Percentiles rank a stretch among this genome's conserved stretches.
Conservation (phyloP, 1,140 invertebrate species). For the Drosophila oshimai region DNA sequence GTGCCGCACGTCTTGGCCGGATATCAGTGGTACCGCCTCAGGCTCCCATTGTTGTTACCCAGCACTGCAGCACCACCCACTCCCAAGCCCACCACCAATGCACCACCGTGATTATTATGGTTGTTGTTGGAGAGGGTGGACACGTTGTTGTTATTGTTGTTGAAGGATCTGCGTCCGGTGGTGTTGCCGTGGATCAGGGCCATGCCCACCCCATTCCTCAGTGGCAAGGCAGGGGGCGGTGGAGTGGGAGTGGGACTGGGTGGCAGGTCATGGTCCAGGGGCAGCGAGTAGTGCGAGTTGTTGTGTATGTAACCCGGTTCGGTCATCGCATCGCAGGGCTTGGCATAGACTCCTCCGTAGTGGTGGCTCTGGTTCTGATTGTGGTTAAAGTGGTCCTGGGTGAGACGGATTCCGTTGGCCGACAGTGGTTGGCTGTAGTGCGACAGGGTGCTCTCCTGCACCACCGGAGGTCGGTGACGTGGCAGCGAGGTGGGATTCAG, state of each 20-base stretch:
- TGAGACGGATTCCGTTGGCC: slow-evolving; percentile 68
- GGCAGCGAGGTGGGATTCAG: slow-evolving; percentile 51
- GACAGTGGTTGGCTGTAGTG: slow-evolving; percentile 77
- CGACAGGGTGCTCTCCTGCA: slow-evolving; percentile 69
- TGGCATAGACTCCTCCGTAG: slow-evolving; percentile 65
- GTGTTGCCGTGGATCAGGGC: slow-evolving; percentile 71
- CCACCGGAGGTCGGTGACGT: slow-evolving; percentile 14
- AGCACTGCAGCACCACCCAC: slow-evolving; percentile 1
- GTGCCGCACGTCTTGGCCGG: slow-evolving; percentile 68
- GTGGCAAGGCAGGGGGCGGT: slow-evolving; percentile 70
- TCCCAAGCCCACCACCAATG: slow-evolving; percentile 15
- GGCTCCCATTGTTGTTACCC: slow-evolving; percentile 71
- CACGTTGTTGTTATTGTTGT: slow-evolving; percentile 68
- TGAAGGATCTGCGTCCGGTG: slow-evolving; percentile 70
- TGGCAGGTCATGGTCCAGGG: slow-evolving; percentile 71
- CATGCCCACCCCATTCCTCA: slow-evolving; percentile 72
- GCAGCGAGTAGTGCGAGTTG: slow-evolving; percentile 78
- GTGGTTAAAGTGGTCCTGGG: slow-evolving; percentile 81
- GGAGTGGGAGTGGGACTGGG: slow-evolving; percentile 69
- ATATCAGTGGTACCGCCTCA: slow-evolving; percentile 80
- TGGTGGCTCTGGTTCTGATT: slow-evolving; percentile 44
- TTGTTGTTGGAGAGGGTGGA: slow-evolving; percentile 66
- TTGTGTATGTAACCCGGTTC: slow-evolving; percentile 74
- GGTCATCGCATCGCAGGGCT: slow-evolving; percentile 65
- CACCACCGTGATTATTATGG: slow-evolving; percentile 29